Percentiles rank a stretch among this genome's conserved stretches.
These are phyloP conservation scores for Delichon dasypus DNA, from an alignment of 2,797 vertebrate species.

Conservation along the genomic window DNA sequence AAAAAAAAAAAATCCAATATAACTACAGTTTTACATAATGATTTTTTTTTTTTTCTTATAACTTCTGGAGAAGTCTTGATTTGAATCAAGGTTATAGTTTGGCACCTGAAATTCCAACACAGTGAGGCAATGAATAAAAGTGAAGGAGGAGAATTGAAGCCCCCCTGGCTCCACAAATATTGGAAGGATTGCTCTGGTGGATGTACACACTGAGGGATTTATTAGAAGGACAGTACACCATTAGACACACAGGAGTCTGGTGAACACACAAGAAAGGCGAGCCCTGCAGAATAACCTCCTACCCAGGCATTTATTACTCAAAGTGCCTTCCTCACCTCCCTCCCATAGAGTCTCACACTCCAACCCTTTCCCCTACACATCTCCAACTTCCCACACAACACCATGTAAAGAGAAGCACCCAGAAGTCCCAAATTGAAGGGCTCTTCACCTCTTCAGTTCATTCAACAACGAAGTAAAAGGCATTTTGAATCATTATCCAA, in stretches of 20 bases:
- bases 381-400: background rate
- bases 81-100: background rate
- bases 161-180: background rate
- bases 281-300: background rate
- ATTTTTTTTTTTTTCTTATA: accelerated
- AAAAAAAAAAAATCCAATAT: accelerated
- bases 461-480: background rate
- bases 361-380: background rate
- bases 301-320: accelerated
- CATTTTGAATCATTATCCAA: background rate
- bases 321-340: no score
- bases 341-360: background rate
- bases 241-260: background rate
- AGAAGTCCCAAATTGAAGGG: background rate
- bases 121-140: background rate
- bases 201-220: background rate
- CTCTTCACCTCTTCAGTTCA: background rate
- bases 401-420: background rate
- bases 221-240: background rate
- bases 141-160: background rate
- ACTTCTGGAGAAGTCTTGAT: background rate
- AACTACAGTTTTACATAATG: accelerated
- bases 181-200: background rate
- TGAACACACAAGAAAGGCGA: background rate
- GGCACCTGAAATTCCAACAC: background rate